Conservation (phyloP, 2,888 invertebrate species). For the Drosophila tanythrix region DNA sequence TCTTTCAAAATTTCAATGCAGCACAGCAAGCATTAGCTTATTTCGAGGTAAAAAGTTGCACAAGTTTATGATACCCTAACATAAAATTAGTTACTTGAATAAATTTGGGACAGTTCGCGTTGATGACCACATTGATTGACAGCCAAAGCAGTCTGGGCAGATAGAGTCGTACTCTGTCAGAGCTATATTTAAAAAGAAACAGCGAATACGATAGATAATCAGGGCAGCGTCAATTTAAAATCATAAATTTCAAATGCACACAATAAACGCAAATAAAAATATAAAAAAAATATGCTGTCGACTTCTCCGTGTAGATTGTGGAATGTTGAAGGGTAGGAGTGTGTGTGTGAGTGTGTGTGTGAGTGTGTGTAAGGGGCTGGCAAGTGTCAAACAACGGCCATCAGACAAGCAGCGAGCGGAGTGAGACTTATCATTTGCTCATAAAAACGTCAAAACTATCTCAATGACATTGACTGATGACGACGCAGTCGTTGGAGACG, state of each 20-base stretch:
- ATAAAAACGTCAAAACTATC: conserved; percentile 82
- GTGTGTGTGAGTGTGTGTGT: background rate
- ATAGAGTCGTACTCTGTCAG: conserved; percentile 54
- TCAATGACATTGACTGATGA: conserved; percentile 80
- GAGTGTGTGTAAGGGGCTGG: conserved; percentile 44
- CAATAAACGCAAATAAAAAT: conserved; percentile 28
- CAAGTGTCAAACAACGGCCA: conserved; percentile 80
- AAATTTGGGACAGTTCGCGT: conserved; percentile 2
- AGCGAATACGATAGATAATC: conserved; percentile 43
- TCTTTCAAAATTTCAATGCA: background rate
- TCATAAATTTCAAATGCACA: conserved; percentile 63
- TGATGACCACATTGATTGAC: conserved; percentile 41
- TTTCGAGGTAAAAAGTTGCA: background rate
- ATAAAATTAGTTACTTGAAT: conserved; percentile 7
- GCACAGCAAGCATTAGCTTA: background rate
- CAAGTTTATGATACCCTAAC: background rate
- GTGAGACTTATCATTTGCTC: conserved; percentile 79
- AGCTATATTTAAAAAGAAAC: conserved; percentile 47
- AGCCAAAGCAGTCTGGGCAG: conserved; percentile 20
- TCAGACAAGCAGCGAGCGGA: conserved; percentile 61
- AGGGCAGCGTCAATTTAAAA: conserved; percentile 33
- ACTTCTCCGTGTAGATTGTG: conserved; percentile 14
- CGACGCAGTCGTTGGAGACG: conserved; percentile 39
- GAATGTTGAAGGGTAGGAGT: conserved; percentile 12
- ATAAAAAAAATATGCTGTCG: conserved; percentile 13